Conservation (phyloP, 2,113 vertebrate species). For the Cyanoramphus novaezelandiae region DNA sequence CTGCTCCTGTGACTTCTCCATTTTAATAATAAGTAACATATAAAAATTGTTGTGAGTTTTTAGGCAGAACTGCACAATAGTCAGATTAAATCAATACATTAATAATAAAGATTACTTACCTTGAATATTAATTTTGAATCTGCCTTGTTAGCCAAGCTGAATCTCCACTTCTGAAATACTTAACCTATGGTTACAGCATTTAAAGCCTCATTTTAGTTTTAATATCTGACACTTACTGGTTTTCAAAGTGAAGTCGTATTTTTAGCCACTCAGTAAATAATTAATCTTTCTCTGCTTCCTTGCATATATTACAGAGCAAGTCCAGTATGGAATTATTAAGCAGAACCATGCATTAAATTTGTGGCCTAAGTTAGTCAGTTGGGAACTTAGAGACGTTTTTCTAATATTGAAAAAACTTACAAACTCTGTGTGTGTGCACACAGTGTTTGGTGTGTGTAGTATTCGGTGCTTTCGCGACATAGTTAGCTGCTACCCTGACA, state of each 20-base stretch:
- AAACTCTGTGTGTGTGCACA: background rate
- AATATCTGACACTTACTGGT: background rate
- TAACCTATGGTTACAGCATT: background rate
- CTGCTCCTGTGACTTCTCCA: background rate
- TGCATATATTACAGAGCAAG: background rate
- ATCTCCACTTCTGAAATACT: background rate
- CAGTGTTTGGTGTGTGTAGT: background rate
- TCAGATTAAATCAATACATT: conserved; percentile 1
- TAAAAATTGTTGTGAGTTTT: background rate
- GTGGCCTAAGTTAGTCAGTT: background rate
- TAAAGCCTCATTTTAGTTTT: conserved; percentile 25
- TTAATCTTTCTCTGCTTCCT: background rate
- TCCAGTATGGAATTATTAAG: background rate
- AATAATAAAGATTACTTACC: background rate
- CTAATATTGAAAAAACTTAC: background rate
- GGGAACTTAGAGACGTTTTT: background rate
- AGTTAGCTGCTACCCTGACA: background rate
- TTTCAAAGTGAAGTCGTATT: conserved; percentile 31
- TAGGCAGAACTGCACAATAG: background rate
- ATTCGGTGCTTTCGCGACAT: background rate
- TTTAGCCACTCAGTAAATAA: conserved; percentile 10
- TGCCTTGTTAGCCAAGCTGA: background rate
- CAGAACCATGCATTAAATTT: background rate
- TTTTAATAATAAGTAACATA: conserved; percentile 30
- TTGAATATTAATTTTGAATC: background rate